phyloP scores from a whole-genome alignment of 2,888 invertebrate genomes.

The Cheilosia impressa region DNA sequence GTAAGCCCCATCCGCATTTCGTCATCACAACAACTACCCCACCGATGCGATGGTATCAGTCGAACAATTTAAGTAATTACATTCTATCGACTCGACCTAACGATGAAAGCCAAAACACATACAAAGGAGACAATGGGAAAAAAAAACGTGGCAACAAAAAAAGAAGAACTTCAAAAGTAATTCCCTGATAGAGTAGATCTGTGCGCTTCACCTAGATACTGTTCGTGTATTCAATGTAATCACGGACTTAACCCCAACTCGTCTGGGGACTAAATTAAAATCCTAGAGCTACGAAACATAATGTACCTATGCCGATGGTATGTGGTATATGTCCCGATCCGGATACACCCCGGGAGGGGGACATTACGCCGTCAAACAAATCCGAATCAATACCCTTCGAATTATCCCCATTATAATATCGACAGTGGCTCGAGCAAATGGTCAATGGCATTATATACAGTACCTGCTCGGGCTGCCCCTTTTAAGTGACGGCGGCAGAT shows the following conservation, averaged over 20 bases:
- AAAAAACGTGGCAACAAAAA: background rate
- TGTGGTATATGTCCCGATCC: conserved; percentile 3
- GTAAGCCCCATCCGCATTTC: background rate
- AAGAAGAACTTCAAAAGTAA: conserved; percentile 36
- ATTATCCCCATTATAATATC: conserved; percentile 65
- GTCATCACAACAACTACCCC: background rate
- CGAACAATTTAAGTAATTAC: conserved; percentile 71
- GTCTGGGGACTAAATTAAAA: conserved; percentile 56
- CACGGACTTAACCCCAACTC: conserved; percentile 19
- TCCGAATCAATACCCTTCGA: conserved; percentile 72
- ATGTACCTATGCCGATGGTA: conserved; percentile 7
- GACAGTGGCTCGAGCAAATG: conserved; percentile 44
- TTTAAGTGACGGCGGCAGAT: background rate
- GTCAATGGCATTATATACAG: conserved; percentile 13
- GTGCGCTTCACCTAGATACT: conserved; percentile 35
- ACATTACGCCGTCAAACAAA: conserved; percentile 43
- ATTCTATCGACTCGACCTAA: conserved; percentile 57
- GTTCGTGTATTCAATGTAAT: conserved; percentile 49
- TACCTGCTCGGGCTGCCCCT: background rate
- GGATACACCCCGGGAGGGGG: background rate
- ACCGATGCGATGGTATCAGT: conserved; percentile 35
- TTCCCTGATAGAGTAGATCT: conserved; percentile 7
- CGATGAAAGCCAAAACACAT: conserved; percentile 32
- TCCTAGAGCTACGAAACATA: conserved; percentile 48
- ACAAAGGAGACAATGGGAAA: conserved; percentile 13